Conservation (phyloP, 2,888 invertebrate genomes). For the Drosophila engyochracea region DNA sequence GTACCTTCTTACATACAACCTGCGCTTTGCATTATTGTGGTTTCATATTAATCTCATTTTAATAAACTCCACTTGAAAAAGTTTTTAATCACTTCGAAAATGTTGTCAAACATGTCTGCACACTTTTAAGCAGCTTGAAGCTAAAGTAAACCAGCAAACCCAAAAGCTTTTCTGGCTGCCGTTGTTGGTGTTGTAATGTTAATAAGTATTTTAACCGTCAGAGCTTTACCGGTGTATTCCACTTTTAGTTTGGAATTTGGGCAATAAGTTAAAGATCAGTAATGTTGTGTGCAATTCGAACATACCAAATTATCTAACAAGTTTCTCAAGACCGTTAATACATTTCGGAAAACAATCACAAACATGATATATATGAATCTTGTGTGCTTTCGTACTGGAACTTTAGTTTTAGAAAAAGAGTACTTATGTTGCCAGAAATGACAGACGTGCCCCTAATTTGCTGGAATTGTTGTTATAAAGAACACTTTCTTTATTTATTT, state of each 20-base stretch:
- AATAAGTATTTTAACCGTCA: slow-evolving; percentile 8
- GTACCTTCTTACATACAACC: neutral
- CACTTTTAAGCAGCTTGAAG: slow-evolving; percentile 38
- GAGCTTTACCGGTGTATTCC: slow-evolving; percentile 12
- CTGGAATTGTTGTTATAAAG: neutral
- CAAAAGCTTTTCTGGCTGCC: slow-evolving; percentile 12
- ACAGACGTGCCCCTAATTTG: neutral
- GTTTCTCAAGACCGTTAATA: neutral
- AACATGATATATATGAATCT: neutral
- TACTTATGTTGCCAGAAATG: neutral
- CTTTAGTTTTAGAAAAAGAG: neutral
- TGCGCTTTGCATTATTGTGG: slow-evolving; percentile 21
- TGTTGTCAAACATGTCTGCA: slow-evolving; percentile 65
- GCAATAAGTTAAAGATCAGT: neutral
- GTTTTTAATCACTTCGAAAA: slow-evolving; percentile 81
- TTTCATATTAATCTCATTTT: slow-evolving; percentile 71
- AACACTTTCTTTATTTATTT: neutral
- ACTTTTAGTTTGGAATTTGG: neutral
- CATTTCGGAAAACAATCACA: no score
- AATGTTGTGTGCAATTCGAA: neutral
- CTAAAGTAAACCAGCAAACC: slow-evolving; percentile 28
- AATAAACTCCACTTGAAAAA: slow-evolving; percentile 75
- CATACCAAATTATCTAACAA: neutral
- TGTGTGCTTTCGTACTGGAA: neutral
- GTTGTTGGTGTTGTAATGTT: slow-evolving; percentile 20